These are phyloP conservation scores for Hemitrygon akajei DNA, from an alignment of 2,797 vertebrate species.

Conservation along the genomic window DNA sequence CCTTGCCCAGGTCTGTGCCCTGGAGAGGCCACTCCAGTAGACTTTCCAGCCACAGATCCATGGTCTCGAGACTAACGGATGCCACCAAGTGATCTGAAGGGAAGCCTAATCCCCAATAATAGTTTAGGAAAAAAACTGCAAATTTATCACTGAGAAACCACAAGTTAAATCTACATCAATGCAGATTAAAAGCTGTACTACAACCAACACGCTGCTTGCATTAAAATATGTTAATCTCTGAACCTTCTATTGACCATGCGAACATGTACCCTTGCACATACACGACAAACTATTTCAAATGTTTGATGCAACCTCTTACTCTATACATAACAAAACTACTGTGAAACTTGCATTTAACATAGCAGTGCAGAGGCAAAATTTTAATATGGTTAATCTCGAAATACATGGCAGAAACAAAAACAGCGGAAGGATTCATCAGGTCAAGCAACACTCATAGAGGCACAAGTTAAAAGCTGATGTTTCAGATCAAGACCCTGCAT, in stretches of 20 bases:
- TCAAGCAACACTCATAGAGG: too few species aligned
- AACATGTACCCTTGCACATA: background rate
- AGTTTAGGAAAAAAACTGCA: constrained; percentile 15
- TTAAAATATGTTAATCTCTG: constrained; percentile 8
- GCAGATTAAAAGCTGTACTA: constrained; percentile 40
- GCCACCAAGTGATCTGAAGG: constrained; percentile 41
- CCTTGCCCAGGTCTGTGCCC: too few species aligned
- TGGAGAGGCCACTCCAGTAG: too few species aligned
- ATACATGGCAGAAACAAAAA: too few species aligned
- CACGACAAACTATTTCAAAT: background rate
- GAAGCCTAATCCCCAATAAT: constrained; percentile 44
- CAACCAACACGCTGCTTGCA: too few species aligned
- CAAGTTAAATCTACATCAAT: constrained; percentile 41
- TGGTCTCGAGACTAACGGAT: too few species aligned
- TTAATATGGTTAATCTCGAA: background rate
- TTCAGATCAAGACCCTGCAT: too few species aligned
- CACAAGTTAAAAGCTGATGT: too few species aligned
- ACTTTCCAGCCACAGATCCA: too few species aligned
- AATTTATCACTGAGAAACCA: constrained; percentile 42
- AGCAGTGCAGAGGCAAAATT: background rate
- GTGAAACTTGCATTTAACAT: background rate
- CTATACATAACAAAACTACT: background rate
- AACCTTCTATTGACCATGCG: background rate
- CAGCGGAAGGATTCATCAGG: too few species aligned
- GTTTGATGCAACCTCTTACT: background rate